Base-by-base conservation (phyloP, 1,140 invertebrate genomes). In the Spodoptera frugiperda region DNA sequence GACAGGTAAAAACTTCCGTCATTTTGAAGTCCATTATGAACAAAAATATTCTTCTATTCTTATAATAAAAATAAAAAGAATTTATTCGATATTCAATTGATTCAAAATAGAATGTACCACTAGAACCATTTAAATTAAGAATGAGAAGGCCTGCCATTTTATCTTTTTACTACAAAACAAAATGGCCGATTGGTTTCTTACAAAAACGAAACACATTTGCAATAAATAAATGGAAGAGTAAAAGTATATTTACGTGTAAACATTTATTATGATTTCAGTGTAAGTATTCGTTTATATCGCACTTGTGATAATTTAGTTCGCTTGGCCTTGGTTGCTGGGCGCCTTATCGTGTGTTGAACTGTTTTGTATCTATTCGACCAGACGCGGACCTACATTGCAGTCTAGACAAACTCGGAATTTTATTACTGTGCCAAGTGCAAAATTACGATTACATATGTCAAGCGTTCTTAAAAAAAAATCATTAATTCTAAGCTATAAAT, bases 281-380 rank as follows among this genome's bases (percentile, higher is more conserved):
- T 14, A 73, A 81, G 79, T 67, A 72, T 61, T 73, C 54, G 53
- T 68, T 76, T 46, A 55, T 68, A 76, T 57, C 74, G 75, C 73
- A 49, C 78, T 78, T 44, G 75, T 78, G 82, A 81, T 81, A 83
- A 82, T 67, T 85, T 80, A 82, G 82, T 79, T 80, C 82, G 81
- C 65, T 86, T 87, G 90, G 89, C 91, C 91, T 93, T 93, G 91
- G 80, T 83, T 89, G 89, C 89, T 84, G 87, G 87, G 87, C 87
- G 86, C 88, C 88, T 93, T 93, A 93, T 94, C 92, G 92, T 94
- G 77, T 93, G 92, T 92, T 93, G 92, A 93, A 93, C 92, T 89
- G 84, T 78, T 87, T 84, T 91, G 83, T 87, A 89, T 89, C 88
- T 85, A 80, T 80, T 68, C 77, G 73, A 81, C 80, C 85, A 86